Evolutionary conservation across 2,797 vertebrate species (phyloP), one percentile per base, ranked within the genome.

Genomic region (Centropyge bicolor): DNA sequence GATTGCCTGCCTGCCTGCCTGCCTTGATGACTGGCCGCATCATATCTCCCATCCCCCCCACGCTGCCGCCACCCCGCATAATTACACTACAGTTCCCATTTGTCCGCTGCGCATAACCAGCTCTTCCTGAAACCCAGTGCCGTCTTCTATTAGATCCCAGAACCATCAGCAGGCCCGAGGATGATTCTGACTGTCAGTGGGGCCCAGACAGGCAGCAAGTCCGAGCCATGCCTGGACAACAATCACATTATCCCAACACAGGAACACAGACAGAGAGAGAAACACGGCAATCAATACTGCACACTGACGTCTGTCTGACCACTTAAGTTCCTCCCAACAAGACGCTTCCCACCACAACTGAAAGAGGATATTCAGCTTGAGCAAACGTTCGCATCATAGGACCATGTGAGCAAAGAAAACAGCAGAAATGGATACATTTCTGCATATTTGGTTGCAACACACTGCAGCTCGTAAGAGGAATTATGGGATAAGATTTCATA

Each of bases 121-220:
- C 87, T 90, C 81, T 92, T 93, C 91, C 93, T 92, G 90, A 94
- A 93, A 92, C 81, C 78, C 86, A 63, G 81, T 81, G 82, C 89
- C 85, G 75, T 79, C 84, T 93, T 91, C 88, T 91, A 94, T 94
- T 94, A 93, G 91, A 94, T 93, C 89, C 89, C 90, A 92, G 92
- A 92, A 92, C 84, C 90, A 94, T 92, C 92, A 90, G 78, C 77
- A 38, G 84, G 61, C 80, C 85, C 74, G 85, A 86, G 80, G 86
- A 93, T 90, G 90, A 93, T 89, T 91, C 90, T 74, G 89, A 81
- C 88, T 90, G 89, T 91, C 90, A 92, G 87, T 24, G 57, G 83
- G 83, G 74, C 85, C 81, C 86, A 85, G 88, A 83, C 87, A 72
- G 86, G 57, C 87, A 68, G 90, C 69, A 89, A 78, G 89, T 68